Conservation (phyloP, 2,797 vertebrate species). For the Enteromius unitaeniatus region DNA sequence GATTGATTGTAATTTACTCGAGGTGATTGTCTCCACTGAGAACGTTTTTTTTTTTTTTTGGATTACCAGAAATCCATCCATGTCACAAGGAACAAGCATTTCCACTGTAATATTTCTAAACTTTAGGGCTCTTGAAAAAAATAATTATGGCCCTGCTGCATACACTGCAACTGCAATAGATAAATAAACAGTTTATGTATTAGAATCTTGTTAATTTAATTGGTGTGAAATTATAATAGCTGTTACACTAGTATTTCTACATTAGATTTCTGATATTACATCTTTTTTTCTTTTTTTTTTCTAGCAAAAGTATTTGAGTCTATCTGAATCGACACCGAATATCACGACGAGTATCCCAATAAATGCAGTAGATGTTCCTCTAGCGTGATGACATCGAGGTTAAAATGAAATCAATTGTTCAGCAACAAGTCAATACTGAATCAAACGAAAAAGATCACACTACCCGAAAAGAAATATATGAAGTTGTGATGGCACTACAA, state of each 20-base stretch:
- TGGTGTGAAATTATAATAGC: neutral
- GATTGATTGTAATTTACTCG: too few relatives aligned
- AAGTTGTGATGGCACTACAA: neutral
- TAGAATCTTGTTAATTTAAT: neutral
- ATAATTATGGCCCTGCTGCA: neutral
- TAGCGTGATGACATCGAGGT: neutral
- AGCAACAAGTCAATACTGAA: slow-evolving; percentile 23
- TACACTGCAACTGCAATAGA: neutral
- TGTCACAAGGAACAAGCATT: neutral
- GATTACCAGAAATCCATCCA: neutral
- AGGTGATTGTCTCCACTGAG: too few relatives aligned
- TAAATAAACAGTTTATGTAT: neutral
- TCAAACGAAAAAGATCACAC: neutral
- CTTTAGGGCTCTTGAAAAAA: neutral
- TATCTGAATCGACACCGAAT: neutral
- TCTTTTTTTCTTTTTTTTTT: neutral
- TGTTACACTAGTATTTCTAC: neutral
- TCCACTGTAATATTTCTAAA: neutral
- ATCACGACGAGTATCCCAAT: neutral
- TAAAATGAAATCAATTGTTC: neutral
- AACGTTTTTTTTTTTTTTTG: too few relatives aligned
- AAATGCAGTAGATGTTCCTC: neutral
- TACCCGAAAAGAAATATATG: neutral
- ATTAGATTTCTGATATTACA: neutral
- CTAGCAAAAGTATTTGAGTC: neutral